phyloP scores from a whole-genome alignment of 2,888 invertebrate genomes.

The Orthosia cruda region DNA sequence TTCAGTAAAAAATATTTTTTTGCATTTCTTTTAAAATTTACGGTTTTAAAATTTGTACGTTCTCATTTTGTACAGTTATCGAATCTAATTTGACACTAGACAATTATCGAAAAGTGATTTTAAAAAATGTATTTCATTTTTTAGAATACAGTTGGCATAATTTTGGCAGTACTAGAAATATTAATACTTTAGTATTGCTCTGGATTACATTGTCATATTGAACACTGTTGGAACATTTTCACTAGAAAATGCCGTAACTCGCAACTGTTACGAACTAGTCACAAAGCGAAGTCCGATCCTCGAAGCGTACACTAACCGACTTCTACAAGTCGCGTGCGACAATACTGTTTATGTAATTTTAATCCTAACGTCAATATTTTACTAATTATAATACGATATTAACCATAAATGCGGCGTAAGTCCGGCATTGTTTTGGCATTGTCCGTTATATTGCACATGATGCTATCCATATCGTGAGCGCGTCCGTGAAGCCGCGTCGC shows the following conservation, averaged over 20 bases:
- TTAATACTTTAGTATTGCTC: conserved; percentile 92
- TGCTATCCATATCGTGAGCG: conserved; percentile 80
- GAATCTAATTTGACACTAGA: conserved; percentile 92
- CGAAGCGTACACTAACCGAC: conserved; percentile 86
- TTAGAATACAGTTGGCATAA: conserved; percentile 91
- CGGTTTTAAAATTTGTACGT: conserved; percentile 91
- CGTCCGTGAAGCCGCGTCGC: conserved; percentile 70
- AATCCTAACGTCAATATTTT: conserved; percentile 91
- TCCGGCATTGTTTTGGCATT: conserved; percentile 88
- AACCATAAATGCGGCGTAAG: conserved; percentile 84
- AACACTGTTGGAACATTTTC: conserved; percentile 87
- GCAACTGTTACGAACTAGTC: conserved; percentile 71
- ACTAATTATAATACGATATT: conserved; percentile 90
- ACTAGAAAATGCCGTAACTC: conserved; percentile 79
- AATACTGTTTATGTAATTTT: conserved; percentile 90
- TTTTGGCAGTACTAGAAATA: conserved; percentile 92
- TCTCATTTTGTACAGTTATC: conserved; percentile 91
- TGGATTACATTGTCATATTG: conserved; percentile 91
- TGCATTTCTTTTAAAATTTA: conserved; percentile 86
- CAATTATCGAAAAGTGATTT: conserved; percentile 89
- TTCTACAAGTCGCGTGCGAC: conserved; percentile 82
- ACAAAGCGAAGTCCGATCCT: conserved; percentile 84
- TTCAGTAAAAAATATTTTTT: conserved; percentile 91
- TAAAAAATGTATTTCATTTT: conserved; percentile 85
- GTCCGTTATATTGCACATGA: conserved; percentile 90